Base-by-base conservation (phyloP, 2,113 vertebrate species). In the Romanogobio albipinnatus region DNA sequence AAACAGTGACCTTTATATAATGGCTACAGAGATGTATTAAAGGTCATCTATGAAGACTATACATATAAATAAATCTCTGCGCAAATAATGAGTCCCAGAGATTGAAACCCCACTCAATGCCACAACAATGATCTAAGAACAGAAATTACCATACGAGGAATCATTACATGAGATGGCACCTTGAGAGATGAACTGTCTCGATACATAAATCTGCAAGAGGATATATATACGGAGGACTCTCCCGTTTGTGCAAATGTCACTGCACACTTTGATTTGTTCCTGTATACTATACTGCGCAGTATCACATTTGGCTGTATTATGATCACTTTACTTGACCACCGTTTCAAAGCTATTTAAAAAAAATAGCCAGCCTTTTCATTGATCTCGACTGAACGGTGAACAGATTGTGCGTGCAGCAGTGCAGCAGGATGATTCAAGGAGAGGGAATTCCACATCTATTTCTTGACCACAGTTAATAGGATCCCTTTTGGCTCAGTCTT, bases 1-100 rank as follows among this genome's bases (percentile, higher is more conserved):
- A 89, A 87, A 87, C 84, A 83, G 77, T 87, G 86, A 86, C 88
- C 85, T 89, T 88, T 88, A 56, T 81, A 49, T 70, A 70, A 88
- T 87, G 84, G 73, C 77, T 58, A 66, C 43, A 33, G 84, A 85
- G 81, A 87, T 81, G 84, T 64, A 68, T 77, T 87, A 83, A 87
- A 89, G 68, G 79, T 84, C 62, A 87, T 68, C 77, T 70, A 85
- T 66, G 80, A 78, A 64, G 77, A 84, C 81, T 61, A 59, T 43
- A 83, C 61, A 77, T 83, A 70, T 81, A 76, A 74, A 83, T 84
- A 81, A 84, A 79, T 22, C 70, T 53, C n/a, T 14, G 45, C 7
- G 68, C 74, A 29, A 53, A 58, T 84, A 70, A 76, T 78, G 56
- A 86, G 71, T 26, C 53, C 68, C 29, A 4, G 15, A 45, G 74